These are phyloP conservation scores for Epistrophe grossulariae DNA, from an alignment of 2,888 invertebrate genomes.

Conservation along the genomic window DNA sequence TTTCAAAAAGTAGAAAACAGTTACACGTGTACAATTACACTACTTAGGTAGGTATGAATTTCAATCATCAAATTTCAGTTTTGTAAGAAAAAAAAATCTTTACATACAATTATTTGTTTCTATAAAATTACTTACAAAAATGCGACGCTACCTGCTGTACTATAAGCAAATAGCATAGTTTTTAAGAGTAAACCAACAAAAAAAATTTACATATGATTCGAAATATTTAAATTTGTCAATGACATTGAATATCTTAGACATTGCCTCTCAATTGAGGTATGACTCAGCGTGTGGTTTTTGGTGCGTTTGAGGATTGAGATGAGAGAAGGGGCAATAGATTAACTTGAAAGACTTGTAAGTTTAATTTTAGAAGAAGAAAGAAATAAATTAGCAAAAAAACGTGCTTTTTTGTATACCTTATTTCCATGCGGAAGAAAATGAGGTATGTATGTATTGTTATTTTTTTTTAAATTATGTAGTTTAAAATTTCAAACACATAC, in stretches of 20 bases:
- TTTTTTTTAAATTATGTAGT: neutral
- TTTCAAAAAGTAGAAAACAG: too few species aligned
- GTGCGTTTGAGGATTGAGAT: neutral
- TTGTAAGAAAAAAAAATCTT: too few species aligned
- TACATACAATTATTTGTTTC: too few species aligned
- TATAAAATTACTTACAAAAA: neutral
- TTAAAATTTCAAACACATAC: neutral
- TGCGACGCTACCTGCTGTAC: neutral
- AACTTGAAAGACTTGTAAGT: conserved; percentile 23
- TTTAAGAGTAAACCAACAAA: neutral
- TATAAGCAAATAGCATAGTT: neutral
- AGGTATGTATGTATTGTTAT: neutral
- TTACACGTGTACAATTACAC: too few species aligned
- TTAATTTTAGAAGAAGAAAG: conserved; percentile 40
- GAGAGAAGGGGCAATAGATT: neutral
- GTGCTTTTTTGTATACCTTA: conserved; percentile 26
- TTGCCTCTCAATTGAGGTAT: conserved; percentile 2
- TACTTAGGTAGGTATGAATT: too few species aligned
- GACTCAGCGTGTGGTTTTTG: neutral
- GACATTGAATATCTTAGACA: conserved; percentile 59
- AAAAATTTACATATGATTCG: conserved; percentile 27
- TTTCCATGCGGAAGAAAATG: conserved; percentile 44
- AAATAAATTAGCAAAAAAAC: conserved; percentile 20
- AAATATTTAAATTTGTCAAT: conserved; percentile 60
- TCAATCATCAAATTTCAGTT: too few species aligned